Percentiles rank a stretch among this genome's conserved stretches.
Evolutionary conservation across 2,888 invertebrate species (phyloP).

Genomic region (Capitulum mitella): DNA sequence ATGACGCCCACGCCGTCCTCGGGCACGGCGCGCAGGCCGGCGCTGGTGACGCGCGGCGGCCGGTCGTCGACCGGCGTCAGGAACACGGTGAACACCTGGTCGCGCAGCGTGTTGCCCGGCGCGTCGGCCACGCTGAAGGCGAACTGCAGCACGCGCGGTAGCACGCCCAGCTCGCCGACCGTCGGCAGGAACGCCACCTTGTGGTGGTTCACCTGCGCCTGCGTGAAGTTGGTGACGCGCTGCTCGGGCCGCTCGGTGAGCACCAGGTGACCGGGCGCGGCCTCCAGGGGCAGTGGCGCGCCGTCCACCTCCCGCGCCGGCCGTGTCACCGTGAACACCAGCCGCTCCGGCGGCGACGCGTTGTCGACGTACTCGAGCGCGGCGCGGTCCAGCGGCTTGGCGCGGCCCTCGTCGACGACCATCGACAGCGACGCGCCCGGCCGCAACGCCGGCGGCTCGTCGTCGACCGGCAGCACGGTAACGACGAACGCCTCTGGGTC

Average conservation of each 20-base stretch:
- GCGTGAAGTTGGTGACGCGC: slow-evolving; percentile 40
- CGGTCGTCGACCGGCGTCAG: slow-evolving; percentile 43
- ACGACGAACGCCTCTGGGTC: slow-evolving; percentile 40
- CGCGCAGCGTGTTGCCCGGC: slow-evolving; percentile 40
- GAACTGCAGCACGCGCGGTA: slow-evolving; percentile 42
- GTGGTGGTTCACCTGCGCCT: slow-evolving; percentile 43
- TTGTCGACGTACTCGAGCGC: slow-evolving; percentile 41
- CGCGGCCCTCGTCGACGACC: slow-evolving; percentile 41
- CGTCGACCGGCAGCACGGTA: slow-evolving; percentile 42
- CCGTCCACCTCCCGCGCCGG: slow-evolving; percentile 41
- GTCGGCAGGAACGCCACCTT: slow-evolving; percentile 44
- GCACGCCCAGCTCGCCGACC: slow-evolving; percentile 41
- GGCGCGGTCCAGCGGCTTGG: slow-evolving; percentile 40
- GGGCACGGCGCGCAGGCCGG: slow-evolving; percentile 40
- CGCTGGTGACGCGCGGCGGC: slow-evolving; percentile 42
- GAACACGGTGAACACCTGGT: slow-evolving; percentile 41
- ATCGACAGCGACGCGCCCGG: slow-evolving; percentile 40
- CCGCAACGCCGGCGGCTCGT: slow-evolving; percentile 41
- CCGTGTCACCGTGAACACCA: slow-evolving; percentile 39
- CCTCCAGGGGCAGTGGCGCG: slow-evolving; percentile 37
- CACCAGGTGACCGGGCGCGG: slow-evolving; percentile 38
- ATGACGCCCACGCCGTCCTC: slow-evolving; percentile 39
- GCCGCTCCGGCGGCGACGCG: slow-evolving; percentile 39
- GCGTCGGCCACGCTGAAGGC: slow-evolving; percentile 42
- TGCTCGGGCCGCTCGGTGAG: slow-evolving; percentile 25